Conservation (phyloP, 2,113 vertebrate genomes). For the Syngnathus typhle region DNA sequence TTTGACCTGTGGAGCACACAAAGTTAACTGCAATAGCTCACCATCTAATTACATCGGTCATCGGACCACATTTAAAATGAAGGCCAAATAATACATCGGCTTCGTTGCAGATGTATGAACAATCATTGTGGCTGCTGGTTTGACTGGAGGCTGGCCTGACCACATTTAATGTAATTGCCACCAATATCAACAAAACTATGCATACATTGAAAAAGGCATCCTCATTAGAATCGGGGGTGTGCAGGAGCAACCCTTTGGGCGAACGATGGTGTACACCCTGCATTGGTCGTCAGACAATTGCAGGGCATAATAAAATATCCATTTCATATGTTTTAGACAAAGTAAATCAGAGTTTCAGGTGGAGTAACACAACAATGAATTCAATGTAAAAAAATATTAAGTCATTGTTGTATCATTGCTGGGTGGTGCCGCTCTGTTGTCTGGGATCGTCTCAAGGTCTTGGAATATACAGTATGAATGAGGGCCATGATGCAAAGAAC, state of each 20-base stretch:
- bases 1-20: not conserved
- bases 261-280: not conserved
- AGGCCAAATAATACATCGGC: too few relatives aligned
- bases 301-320: not conserved
- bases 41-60: not conserved
- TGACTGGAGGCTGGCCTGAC: too few relatives aligned
- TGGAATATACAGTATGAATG: constrained; percentile 30
- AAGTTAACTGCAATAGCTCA: not conserved
- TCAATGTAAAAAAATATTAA: not conserved
- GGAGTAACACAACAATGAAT: not conserved
- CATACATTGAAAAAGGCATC: not conserved
- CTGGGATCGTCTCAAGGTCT: constrained; percentile 27
- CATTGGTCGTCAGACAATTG: not conserved
- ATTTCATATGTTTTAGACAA: not conserved
- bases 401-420: constrained; percentile 11
- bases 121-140: too few relatives aligned
- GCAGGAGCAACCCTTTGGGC: not conserved
- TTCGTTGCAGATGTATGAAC: too few relatives aligned
- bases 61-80: too few relatives aligned
- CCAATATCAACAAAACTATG: not conserved
- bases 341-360: not conserved
- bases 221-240: not conserved
- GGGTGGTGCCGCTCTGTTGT: constrained; percentile 14
- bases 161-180: too few relatives aligned
- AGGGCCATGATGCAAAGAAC: constrained; percentile 31